A percentile compares a stretch with the other conserved stretches of the same genome.
Evolutionary conservation across 2,797 vertebrate species (phyloP).

Genomic region (Platyrinchus mystaceus): DNA sequence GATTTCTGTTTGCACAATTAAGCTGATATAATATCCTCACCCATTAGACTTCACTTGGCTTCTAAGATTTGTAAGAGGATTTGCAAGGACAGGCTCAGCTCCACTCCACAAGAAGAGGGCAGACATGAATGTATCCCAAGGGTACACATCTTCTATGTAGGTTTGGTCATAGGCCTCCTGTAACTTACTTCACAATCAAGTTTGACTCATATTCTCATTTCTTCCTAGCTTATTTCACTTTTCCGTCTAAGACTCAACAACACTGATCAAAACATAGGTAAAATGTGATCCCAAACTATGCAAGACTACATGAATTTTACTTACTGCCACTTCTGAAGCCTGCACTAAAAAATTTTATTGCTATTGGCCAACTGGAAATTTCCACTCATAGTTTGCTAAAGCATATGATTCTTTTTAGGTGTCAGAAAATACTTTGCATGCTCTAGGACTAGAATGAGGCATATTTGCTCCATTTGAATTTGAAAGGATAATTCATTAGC

Average conservation of each 20-base stretch:
- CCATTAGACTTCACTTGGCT: not conserved
- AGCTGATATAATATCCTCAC: not conserved
- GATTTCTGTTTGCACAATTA: not conserved
- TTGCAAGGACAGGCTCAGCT: not conserved
- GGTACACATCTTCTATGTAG: not conserved
- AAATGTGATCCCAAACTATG: not conserved
- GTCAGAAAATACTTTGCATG: not conserved
- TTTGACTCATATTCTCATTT: not conserved
- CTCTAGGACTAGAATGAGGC: not conserved
- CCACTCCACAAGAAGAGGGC: not conserved
- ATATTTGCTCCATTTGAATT: constrained; percentile 41
- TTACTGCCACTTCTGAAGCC: not conserved
- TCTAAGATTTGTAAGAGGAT: not conserved
- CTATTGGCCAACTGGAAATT: not conserved
- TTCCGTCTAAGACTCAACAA: not conserved
- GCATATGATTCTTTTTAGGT: not conserved
- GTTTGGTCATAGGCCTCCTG: not conserved
- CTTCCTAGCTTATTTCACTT: not conserved
- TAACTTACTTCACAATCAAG: not conserved
- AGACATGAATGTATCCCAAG: not conserved
- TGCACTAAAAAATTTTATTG: not conserved
- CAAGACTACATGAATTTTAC: not conserved
- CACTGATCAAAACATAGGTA: not conserved
- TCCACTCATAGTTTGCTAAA: not conserved
- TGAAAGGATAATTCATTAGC: constrained; percentile 66